Evolutionary conservation across 1,140 invertebrate species (phyloP).

Genomic region (Solen grandis): DNA sequence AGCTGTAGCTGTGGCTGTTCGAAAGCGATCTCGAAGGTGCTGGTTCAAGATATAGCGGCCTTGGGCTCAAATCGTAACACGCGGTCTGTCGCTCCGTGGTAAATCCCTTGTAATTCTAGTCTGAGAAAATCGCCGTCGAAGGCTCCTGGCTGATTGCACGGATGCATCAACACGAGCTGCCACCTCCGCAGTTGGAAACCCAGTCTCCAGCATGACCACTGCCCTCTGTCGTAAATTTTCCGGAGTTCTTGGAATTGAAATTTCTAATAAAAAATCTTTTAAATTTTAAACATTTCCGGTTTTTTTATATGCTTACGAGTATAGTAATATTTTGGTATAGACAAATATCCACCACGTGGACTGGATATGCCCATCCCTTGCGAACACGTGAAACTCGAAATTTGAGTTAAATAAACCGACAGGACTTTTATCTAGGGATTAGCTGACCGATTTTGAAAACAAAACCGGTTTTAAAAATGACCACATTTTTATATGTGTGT

Average conservation of each 20-base stretch:
- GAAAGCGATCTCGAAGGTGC: background rate
- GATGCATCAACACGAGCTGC: slow-evolving; percentile 17
- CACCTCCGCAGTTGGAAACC: background rate
- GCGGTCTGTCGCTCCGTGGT: slow-evolving; percentile 8
- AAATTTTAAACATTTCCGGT: no score
- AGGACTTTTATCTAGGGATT: no score
- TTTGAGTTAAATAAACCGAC: no score
- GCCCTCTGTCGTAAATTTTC: slow-evolving; percentile 1
- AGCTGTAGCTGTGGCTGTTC: slow-evolving; percentile 9
- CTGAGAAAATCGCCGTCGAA: background rate
- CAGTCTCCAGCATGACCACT: background rate
- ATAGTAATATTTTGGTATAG: no score
- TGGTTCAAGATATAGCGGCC: slow-evolving; percentile 1
- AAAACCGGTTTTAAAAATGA: no score
- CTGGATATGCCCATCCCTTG: no score
- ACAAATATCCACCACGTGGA: no score
- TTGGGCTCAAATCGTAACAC: background rate
- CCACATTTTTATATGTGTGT: no score
- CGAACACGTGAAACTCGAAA: no score
- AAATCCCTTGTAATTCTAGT: background rate
- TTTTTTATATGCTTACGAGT: no score
- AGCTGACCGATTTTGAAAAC: no score
- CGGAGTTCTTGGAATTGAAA: slow-evolving; percentile 10
- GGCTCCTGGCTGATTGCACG: background rate
- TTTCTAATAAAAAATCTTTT: no score